Base-by-base conservation (phyloP, 2,888 invertebrate species). In the Aphodius sticticus region DNA sequence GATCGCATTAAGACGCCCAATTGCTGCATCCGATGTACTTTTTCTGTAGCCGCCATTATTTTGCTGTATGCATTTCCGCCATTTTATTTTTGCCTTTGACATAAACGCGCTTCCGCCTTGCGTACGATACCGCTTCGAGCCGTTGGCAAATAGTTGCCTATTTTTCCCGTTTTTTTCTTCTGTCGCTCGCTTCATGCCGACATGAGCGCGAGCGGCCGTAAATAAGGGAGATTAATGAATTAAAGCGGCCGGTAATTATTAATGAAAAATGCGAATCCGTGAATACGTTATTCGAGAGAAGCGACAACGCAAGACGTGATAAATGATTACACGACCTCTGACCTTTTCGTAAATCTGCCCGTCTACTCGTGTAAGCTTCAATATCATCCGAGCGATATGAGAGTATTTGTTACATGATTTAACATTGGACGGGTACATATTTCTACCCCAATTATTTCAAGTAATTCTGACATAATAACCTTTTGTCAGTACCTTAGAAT, bases 181-280 rank as follows among this genome's bases (percentile, higher is more conserved):
- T 7, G 1, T 53, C 53, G 53, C 53, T 53, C 53, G 53, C 53
- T 53, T 53, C 53, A 12, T 5, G 7, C 12, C 53, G 53, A 53
- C 53, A 9, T 12, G 53, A 53, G 53, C 53, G 53, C 53, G 9
- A 12, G 12, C 53, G 53, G 9, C 53, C 74, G 74, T 74, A 74
- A 74, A 74, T 74, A 74, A 26, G 74, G 74, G 74, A 74, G 74
- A 74, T 74, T 74, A 74, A 74, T 74, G 74, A 74, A 74, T 74
- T 36, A 74, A 74, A 74, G 35, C 74, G 74, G 35, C 35, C 74
- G 35, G 74, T 74, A 74, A 74, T 74, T 74, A 74, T 74, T 74
- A 74, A 74, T 74, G 74, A 74, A 74, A 74, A 74, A 74, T 74
- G 74, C 74, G 74, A 35, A 74, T 74, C 74, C 36, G 35, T 74